phyloP scores from a whole-genome alignment of 2,113 vertebrate species.

The Emydocephalus ijimae region DNA sequence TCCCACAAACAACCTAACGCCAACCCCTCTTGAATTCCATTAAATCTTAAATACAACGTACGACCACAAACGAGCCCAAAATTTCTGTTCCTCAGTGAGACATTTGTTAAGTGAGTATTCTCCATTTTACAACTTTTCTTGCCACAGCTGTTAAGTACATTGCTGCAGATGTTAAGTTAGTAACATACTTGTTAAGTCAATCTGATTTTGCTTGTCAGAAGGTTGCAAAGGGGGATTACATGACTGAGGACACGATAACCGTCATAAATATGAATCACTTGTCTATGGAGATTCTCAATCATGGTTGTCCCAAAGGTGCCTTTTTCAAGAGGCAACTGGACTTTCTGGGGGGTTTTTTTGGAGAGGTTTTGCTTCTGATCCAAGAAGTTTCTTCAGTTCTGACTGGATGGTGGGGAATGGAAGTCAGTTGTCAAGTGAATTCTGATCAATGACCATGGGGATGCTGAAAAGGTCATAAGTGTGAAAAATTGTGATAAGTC shows the following conservation, averaged over 20 bases:
- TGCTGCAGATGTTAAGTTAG: neutral
- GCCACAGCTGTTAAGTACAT: neutral
- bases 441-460: neutral
- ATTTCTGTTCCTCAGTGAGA: too few species aligned
- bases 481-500: neutral
- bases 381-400: too few species aligned
- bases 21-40: neutral
- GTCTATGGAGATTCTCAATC: too few species aligned
- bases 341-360: too few species aligned
- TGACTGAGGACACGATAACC: neutral
- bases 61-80: neutral
- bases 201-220: neutral
- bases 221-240: neutral
- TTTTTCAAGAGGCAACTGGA: too few species aligned
- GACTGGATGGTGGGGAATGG: too few species aligned
- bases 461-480: neutral
- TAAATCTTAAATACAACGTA: neutral
- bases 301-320: too few species aligned
- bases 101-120: too few species aligned
- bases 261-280: neutral
- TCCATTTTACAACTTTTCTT: too few species aligned
- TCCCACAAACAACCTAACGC: neutral
- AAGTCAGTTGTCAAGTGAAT: neutral
- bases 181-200: neutral
- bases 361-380: too few species aligned